Evolutionary conservation across 1,140 invertebrate genomes (phyloP).

Genomic region (Luehdorfia chinensis): DNA sequence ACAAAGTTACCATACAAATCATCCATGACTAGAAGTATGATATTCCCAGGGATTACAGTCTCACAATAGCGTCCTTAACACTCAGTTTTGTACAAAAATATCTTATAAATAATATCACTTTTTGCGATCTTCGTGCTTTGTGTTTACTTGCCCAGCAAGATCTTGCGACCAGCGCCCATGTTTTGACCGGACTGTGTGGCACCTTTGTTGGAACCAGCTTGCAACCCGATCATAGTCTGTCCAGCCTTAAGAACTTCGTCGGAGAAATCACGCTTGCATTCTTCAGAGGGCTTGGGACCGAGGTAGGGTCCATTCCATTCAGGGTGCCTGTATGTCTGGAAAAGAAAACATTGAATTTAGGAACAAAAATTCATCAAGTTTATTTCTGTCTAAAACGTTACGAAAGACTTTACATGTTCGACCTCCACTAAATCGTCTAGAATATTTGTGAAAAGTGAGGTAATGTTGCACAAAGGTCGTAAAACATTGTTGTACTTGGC

Average conservation of each 20-base stretch:
- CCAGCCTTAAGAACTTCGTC: constrained; percentile 95
- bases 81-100: constrained; percentile 59
- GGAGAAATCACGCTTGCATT: constrained; percentile 94
- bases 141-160: constrained; percentile 90
- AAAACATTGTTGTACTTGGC: constrained; percentile 64
- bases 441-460: constrained; percentile 69
- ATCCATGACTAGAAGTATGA: constrained; percentile 45
- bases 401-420: constrained; percentile 8
- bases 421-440: constrained; percentile 26
- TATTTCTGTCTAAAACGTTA: no score
- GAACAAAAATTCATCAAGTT: no score
- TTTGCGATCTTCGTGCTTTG: constrained; percentile 23
- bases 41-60: constrained; percentile 44
- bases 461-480: constrained; percentile 62
- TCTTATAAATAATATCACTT: constrained; percentile 74
- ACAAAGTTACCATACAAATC: constrained; percentile 38
- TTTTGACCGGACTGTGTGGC: constrained; percentile 95
- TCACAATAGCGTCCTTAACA: constrained; percentile 52
- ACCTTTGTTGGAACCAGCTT: constrained; percentile 97
- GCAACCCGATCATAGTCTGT: constrained; percentile 93
- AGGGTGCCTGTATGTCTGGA: constrained; percentile 90
- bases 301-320: constrained; percentile 94
- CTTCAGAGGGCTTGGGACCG: constrained; percentile 93
- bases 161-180: constrained; percentile 94
- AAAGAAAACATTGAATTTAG: constrained; percentile 24